These are phyloP conservation scores for Cryptus viduatorius DNA, from an alignment of 2,888 invertebrate species.

Conservation along the genomic window DNA sequence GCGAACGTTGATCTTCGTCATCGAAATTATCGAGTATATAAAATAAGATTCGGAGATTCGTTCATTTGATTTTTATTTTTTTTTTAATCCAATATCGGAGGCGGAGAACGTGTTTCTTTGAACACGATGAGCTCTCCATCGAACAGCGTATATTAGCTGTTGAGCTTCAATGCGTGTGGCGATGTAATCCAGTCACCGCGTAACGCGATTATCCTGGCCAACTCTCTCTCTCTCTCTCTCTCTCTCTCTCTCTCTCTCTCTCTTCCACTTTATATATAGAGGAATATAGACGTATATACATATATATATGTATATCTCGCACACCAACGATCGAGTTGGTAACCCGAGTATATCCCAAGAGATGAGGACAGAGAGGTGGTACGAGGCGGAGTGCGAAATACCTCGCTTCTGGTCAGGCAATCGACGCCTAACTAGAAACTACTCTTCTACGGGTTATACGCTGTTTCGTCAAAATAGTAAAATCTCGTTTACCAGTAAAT, in stretches of 20 bases:
- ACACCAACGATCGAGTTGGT: conserved; percentile 67
- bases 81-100: too few species aligned
- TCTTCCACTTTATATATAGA: neutral
- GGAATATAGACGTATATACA: too few species aligned
- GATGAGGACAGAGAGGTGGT: conserved; percentile 60
- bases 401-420: conserved; percentile 48
- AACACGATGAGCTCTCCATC: conserved; percentile 20
- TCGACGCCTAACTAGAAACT: conserved; percentile 44
- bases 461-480: neutral
- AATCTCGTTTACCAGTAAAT: neutral
- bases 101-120: conserved; percentile 34
- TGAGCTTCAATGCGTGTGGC: conserved; percentile 77
- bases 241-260: conserved; percentile 64
- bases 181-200: conserved; percentile 83
- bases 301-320: neutral
- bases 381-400: conserved; percentile 53
- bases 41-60: neutral
- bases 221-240: conserved; percentile 63
- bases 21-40: conserved; percentile 11
- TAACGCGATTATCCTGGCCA: conserved; percentile 81
- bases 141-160: conserved; percentile 35
- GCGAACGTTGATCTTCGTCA: conserved; percentile 5
- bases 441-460: conserved; percentile 10
- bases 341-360: conserved; percentile 76
- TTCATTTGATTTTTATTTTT: neutral